Base-by-base conservation (phyloP, 1,140 invertebrate genomes). In the Bactericera cockerelli region DNA sequence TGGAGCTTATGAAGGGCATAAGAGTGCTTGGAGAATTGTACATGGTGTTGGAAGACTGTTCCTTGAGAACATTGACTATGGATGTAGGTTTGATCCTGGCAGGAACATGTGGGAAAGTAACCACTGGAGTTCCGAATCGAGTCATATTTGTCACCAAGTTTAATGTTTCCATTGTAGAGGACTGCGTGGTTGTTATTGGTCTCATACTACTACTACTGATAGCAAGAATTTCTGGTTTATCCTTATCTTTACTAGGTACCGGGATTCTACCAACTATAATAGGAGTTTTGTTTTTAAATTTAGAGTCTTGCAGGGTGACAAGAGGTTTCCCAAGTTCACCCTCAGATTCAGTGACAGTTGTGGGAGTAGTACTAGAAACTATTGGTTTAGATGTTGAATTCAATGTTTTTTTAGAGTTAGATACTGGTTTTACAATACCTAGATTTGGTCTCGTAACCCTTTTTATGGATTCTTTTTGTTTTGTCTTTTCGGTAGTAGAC, bases 251-350 rank as follows among this genome's bases (percentile, higher is more conserved):
- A 24, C 39, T 24, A 4, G 61, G 31, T 28, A 55, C n/a, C 10
- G 66, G 67, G n/a, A 68, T 62, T 61, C 60, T 65, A 11, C 67
- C 67, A 6, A 68, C 65, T 4, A 67, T 59, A 0, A 67, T 59
- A n/a, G 67, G 67, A 2, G 66, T 67, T 33, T 65, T 64, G 38
- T 66, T 68, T 60, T 66, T 68, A 56, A 68, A 68, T 56, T 67
- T 68, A 2, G 63, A 61, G 59, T 68, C 67, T 61, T 67, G 65
- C 16, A 67, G 36, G 11, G 61, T 60, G n/a, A 63, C 13, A 2
- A 59, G 21, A 1, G 62, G 59, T 38, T 59, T 62, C 16, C 49
- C 60, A 3, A 19, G 4, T 49, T 49, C 42, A 22, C n/a, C n/a
- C 8, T 49, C 42, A 31, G 28, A 6, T n/a, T n/a, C n/a, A 31